Percentiles rank a stretch among this genome's conserved stretches.
Conservation (phyloP, 2,113 vertebrate genomes). For the Cynocephalus volans region DNA sequence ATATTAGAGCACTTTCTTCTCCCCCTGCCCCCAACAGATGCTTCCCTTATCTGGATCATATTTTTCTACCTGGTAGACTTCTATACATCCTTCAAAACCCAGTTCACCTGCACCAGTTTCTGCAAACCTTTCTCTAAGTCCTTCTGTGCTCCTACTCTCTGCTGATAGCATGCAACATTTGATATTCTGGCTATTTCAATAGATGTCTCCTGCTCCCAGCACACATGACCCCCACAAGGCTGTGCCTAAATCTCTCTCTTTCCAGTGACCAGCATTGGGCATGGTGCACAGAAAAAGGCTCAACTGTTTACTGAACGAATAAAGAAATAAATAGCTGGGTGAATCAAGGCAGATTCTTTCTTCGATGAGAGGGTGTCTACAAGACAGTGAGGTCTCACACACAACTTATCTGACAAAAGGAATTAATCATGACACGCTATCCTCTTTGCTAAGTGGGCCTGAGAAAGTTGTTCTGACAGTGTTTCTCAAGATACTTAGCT, state of each 20-base stretch:
- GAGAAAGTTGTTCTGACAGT: neutral
- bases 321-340: neutral
- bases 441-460: neutral
- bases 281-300: neutral
- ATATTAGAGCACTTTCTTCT: neutral
- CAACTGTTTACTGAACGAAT: neutral
- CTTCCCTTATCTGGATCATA: neutral
- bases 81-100: conserved; percentile 10
- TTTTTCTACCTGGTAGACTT: neutral
- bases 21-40: neutral
- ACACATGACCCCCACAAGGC: neutral
- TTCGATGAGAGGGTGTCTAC: rapidly evolving
- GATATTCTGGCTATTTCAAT: neutral
- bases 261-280: neutral
- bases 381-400: neutral
- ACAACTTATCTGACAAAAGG: too few species aligned
- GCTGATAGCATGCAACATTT: neutral
- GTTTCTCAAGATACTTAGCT: neutral
- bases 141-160: neutral
- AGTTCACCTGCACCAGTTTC: neutral
- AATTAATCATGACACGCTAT: rapidly evolving
- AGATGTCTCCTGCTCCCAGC: neutral
- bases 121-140: neutral
- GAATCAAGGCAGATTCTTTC: neutral
- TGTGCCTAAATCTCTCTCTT: neutral